phyloP scores from a whole-genome alignment of 2,888 invertebrate species.

The Meloe dianella region DNA sequence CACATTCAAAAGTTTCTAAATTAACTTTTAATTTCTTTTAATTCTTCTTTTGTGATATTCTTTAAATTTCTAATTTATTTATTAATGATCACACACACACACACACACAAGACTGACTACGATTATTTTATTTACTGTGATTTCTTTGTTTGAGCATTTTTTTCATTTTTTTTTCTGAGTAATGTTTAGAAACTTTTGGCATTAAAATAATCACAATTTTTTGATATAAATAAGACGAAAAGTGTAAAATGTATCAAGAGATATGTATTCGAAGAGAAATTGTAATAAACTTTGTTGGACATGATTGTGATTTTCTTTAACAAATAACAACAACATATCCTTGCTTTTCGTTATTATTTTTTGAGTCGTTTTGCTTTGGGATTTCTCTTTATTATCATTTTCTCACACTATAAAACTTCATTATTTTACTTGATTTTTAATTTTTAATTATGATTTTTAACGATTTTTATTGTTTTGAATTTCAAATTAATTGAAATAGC shows the following conservation, averaged over 20 bases:
- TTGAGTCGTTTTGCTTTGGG: slow-evolving; percentile 56
- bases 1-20: slow-evolving; percentile 44
- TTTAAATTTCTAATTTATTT: slow-evolving; percentile 35
- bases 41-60: slow-evolving; percentile 44
- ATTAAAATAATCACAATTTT: slow-evolving; percentile 20
- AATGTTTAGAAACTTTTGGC: slow-evolving; percentile 41
- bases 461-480: slow-evolving; percentile 27
- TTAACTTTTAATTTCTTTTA: slow-evolving; percentile 31
- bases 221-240: slow-evolving; percentile 20
- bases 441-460: slow-evolving; percentile 33
- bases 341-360: slow-evolving; percentile 48
- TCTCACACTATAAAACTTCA: slow-evolving; percentile 14
- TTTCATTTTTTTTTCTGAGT: slow-evolving; percentile 18
- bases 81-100: too few relatives aligned
- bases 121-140: slow-evolving; percentile 30
- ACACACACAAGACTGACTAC: slow-evolving; percentile 41
- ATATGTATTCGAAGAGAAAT: slow-evolving; percentile 38
- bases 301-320: slow-evolving; percentile 46
- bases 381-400: slow-evolving; percentile 32
- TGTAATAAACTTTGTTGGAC: slow-evolving; percentile 47
- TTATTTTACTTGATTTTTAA: slow-evolving; percentile 35
- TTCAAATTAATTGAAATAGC: slow-evolving; percentile 63
- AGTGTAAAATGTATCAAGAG: slow-evolving; percentile 40
- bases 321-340: slow-evolving; percentile 41
- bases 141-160: slow-evolving; percentile 22